Base-by-base conservation (phyloP, 2,888 invertebrate species). In the Byasa hedistus region DNA sequence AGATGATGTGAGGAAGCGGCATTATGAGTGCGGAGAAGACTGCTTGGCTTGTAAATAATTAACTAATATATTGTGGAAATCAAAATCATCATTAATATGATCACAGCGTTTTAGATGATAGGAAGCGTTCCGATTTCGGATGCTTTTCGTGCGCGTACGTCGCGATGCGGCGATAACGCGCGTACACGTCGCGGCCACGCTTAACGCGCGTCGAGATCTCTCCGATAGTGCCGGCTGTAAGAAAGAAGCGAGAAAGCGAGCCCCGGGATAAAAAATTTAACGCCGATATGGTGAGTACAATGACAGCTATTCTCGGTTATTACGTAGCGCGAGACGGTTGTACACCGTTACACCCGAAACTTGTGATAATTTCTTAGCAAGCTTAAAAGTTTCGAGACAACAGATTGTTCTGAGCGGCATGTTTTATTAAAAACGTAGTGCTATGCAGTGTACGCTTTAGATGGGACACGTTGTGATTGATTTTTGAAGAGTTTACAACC, bases 151-250 rank as follows among this genome's bases (percentile, higher is more conserved):
- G n/a, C 52, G 54, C 51, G 60, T 48, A 56, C 55, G 44, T n/a
- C 55, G 60, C 48, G 56, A 64, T 59, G 64, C 54, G 39, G 22
- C 32, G 65, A 65, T 65, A 65, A 51, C 44, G 44, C 65, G 32
- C 60, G 56, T 27, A 32, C 56, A 65, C 65, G 65, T 57, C 48
- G 48, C 48, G 61, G 57, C 51, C 15, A n/a, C 60, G 48, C 56
- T 59, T 60, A 59, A 60, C 60, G 65, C 60, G 61, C 56, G 60
- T 65, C 56, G 61, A 60, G 61, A 65, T 65, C 65, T 36, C 60
- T 48, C 54, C 58, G 65, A 65, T 61, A 65, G 32, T 32, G 23
- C 32, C 32, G 44, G 21, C 60, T 27, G 32, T n/a, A 39, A 24
- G 59, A 48, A 55, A 15, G 55, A 56, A 51, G 44, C 56, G 48